A percentile compares a stretch with the other conserved stretches of the same genome.
phyloP scores from a whole-genome alignment of 2,888 invertebrate genomes.

The Alloscopus bannaensis region DNA sequence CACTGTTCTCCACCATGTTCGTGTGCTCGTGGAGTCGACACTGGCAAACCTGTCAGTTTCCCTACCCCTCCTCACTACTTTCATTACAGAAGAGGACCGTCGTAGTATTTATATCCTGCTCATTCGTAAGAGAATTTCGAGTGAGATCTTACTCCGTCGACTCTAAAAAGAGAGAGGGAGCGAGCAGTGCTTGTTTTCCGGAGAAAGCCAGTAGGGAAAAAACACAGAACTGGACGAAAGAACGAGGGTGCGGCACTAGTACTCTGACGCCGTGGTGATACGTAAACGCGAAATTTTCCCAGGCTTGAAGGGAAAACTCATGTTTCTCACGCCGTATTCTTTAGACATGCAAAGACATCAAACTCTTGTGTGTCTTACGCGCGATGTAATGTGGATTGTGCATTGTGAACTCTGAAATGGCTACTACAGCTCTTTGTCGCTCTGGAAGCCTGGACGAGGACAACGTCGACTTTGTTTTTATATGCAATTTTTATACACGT shows the following conservation, averaged over 20 bases:
- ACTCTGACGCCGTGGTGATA: background rate
- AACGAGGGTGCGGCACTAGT: conserved; percentile 52
- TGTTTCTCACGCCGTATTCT: conserved; percentile 15
- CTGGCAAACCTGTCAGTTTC: too few species aligned
- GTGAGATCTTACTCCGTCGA: too few species aligned
- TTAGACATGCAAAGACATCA: background rate
- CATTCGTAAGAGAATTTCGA: too few species aligned
- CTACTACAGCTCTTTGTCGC: conserved; percentile 27
- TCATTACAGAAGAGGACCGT: too few species aligned
- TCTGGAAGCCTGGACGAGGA: too few species aligned
- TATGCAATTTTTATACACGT: conserved; percentile 22
- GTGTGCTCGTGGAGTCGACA: too few species aligned
- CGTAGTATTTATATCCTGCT: too few species aligned
- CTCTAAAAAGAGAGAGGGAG: background rate
- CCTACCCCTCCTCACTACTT: too few species aligned
- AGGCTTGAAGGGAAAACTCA: conserved; percentile 29
- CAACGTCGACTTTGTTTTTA: conserved; percentile 20
- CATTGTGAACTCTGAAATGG: too few species aligned
- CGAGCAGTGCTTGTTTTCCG: conserved; percentile 4
- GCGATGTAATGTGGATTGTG: too few species aligned
- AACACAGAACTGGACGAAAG: conserved; percentile 36
- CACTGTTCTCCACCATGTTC: too few species aligned
- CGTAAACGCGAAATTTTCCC: conserved; percentile 20
- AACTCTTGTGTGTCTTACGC: background rate
- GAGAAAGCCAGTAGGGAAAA: conserved; percentile 18